Conservation (phyloP, 2,888 invertebrate species). For the Macaria liturata region DNA sequence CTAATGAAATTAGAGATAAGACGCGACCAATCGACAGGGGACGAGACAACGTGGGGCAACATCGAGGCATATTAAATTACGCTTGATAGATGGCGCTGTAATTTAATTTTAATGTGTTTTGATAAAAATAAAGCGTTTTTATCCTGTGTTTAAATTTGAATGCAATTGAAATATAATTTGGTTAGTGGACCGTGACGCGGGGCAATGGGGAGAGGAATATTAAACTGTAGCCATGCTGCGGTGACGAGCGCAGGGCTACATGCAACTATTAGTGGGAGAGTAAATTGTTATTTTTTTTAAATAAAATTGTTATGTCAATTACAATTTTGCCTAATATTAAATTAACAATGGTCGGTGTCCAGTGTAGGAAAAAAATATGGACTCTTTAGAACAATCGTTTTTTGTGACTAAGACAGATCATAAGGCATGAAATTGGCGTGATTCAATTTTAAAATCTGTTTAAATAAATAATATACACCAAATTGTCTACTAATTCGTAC, state of each 20-base stretch:
- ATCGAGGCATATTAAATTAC: constrained; percentile 71
- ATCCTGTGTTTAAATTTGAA: constrained; percentile 39
- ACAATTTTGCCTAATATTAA: too few species aligned
- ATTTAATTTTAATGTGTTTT: constrained; percentile 80
- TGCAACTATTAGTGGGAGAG: too few species aligned
- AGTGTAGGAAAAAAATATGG: too few species aligned
- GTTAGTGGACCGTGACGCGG: constrained; percentile 37
- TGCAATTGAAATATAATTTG: constrained; percentile 51
- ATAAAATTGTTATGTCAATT: too few species aligned
- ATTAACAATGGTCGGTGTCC: too few species aligned
- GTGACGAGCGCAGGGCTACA: neutral
- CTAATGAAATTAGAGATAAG: constrained; percentile 70
- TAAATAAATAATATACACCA: too few species aligned
- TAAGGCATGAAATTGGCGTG: too few species aligned
- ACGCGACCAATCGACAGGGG: constrained; percentile 61
- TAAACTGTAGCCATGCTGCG: constrained; percentile 19
- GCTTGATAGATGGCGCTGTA: constrained; percentile 74
- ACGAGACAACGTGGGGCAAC: constrained; percentile 9
- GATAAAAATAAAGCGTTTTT: constrained; percentile 63
- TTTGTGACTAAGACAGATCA: too few species aligned
- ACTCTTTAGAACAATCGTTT: too few species aligned
- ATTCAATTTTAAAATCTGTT: too few species aligned
- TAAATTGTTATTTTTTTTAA: too few species aligned
- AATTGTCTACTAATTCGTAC: too few species aligned
- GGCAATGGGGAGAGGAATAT: constrained; percentile 31